These are phyloP conservation scores for Chrysomela aeneicollis DNA, from an alignment of 2,888 invertebrate species.

Conservation along the genomic window DNA sequence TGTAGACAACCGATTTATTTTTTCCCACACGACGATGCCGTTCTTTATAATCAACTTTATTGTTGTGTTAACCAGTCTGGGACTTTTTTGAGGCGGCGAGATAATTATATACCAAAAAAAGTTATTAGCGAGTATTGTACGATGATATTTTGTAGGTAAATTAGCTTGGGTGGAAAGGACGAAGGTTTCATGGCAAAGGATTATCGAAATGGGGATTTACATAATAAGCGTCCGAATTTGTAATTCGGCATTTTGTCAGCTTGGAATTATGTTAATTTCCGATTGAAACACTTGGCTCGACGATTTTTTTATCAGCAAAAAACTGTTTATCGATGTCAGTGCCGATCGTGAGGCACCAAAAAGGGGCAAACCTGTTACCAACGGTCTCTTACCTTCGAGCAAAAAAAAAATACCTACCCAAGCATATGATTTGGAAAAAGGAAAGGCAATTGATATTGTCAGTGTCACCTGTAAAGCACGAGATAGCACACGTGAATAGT, in stretches of 20 bases:
- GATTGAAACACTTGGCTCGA: background rate
- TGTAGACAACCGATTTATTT: slow-evolving; percentile 32
- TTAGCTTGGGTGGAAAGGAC: slow-evolving; percentile 12
- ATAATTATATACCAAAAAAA: slow-evolving; percentile 38
- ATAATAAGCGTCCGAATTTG: slow-evolving; percentile 8
- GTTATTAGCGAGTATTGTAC: slow-evolving; percentile 35
- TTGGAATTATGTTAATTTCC: background rate
- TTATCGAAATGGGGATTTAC: slow-evolving; percentile 17
- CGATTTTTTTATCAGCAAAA: background rate
- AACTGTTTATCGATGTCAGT: background rate
- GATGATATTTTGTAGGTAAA: slow-evolving; percentile 27
- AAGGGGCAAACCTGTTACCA: background rate
- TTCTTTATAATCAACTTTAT: slow-evolving; percentile 44
- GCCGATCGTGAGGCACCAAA: background rate
- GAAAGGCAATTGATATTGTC: too few relatives aligned
- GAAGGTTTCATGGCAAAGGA: slow-evolving; percentile 14
- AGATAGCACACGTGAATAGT: too few relatives aligned
- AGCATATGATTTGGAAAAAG: too few relatives aligned
- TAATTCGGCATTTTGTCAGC: slow-evolving; percentile 1
- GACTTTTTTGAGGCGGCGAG: slow-evolving; percentile 29
- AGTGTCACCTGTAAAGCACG: too few relatives aligned
- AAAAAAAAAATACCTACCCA: too few relatives aligned
- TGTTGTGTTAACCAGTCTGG: slow-evolving; percentile 44
- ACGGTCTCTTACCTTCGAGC: background rate
- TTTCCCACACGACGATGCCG: slow-evolving; percentile 29